Evolutionary conservation across 2,888 invertebrate species (phyloP), one percentile per base, ranked within the genome.

Genomic region (Ormyrus labotus): DNA sequence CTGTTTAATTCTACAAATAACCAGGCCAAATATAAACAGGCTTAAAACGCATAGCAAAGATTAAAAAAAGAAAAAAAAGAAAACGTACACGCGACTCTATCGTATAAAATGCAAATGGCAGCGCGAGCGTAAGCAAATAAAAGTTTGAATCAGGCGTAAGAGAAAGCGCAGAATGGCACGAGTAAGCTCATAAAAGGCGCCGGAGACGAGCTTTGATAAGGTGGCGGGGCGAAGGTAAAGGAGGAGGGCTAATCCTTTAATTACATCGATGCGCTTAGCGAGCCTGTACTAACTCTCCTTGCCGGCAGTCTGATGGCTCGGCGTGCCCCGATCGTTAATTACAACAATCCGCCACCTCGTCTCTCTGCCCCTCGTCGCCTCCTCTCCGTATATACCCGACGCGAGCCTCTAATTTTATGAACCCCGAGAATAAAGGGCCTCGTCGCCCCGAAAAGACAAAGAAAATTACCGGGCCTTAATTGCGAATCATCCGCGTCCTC

Each of bases 231-330:
- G 4, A 11, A 76, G 81, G 84, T 85, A 80, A 79, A 83, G 85
- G 85, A 86, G 85, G 85, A 85, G 86, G 84, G 82, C 84, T 88
- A 88, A 89, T 88, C 89, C 87, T 86, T 88, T 88, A 88, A 89
- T 89, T 88, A 87, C 86, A 86, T 85, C 82, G 84, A 85, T 86
- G 86, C 84, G 86, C 85, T 88, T 88, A 86, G 87, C 87, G 84
- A 86, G 84, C 85, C 84, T 85, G 86, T 85, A 84, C 85, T 86
- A 88, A 88, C 82, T 69, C 82, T 69, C 53, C 84, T 82, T 81
- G 19, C 9, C 53, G 6, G 48, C n/a, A 45, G 81, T 81, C 84
- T 83, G 82, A 48, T 67, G n/a, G 82, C 83, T 83, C 67, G 70
- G 10, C 77, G 82, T 84, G 85, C 84, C 80, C 82, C 83, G 82